Evolutionary conservation across 2,888 invertebrate species (phyloP), one percentile per base, ranked within the genome.

Genomic region (Drosophila prolongata): DNA sequence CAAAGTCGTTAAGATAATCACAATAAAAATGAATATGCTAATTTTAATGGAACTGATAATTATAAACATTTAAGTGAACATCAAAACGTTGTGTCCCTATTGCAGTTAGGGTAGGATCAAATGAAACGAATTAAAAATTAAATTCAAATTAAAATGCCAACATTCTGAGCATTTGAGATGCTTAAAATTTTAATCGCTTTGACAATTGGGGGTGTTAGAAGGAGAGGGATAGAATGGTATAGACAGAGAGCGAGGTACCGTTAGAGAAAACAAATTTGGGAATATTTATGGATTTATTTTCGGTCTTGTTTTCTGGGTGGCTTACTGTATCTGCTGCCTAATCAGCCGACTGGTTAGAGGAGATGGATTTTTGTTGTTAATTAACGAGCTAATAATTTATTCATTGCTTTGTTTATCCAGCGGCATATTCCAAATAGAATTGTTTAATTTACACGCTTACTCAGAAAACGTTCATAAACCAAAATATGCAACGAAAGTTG

Each of bases 321-420:
- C 34, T 62, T 52, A 52, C 34, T 10, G 13, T 19, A 54, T 62
- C 54, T 30, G 42, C 47, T 38, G 50, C 30, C 56, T 76, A 82
- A 79, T 79, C 77, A 76, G 67, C 47, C 27, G 34, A 54, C 65
- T 40, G 65, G 47, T 42, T 27, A 11, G 27, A 10, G 37, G 65
- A 55, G 65, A 54, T 52, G 50, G 35, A 35, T 49, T 30, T 49
- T 49, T 49, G 13, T 16, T 38, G 37, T 65, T 78, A 78, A 86
- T 81, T 82, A 81, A 82, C 77, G 65, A 66, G 50, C 68, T 67
- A 61, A 76, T 61, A 82, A 78, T 69, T 71, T 68, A 82, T 78
- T 78, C 55, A 66, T 77, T 71, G 67, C 70, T 72, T 72, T 76
- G 80, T 70, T 78, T 66, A 82, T 61, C 50, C 69, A 76, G 55